A percentile compares a stretch with the other conserved stretches of the same genome.
Evolutionary conservation across 1,140 invertebrate genomes (phyloP).

Genomic region (Caenorhabditis tropicalis): DNA sequence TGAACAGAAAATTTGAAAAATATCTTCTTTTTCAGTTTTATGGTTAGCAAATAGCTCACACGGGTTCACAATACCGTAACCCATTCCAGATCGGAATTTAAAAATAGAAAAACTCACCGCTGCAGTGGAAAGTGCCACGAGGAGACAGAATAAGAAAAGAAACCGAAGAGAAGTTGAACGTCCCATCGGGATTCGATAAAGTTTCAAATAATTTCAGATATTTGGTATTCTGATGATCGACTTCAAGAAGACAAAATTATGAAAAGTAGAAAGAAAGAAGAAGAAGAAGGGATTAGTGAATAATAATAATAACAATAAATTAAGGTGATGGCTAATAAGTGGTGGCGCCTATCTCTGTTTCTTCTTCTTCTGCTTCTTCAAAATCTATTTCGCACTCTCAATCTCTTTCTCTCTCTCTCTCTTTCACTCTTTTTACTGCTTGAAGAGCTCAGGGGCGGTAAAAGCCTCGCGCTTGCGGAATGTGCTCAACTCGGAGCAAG

Average conservation of each 20-base stretch:
- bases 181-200: conserved; percentile 13
- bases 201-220: not conserved
- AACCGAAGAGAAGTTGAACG: conserved; percentile 29
- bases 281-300: not conserved
- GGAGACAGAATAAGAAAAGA: conserved; percentile 23
- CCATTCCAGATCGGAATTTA: too few species aligned
- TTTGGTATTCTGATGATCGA: not conserved
- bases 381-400: conserved; percentile 36
- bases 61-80: too few species aligned
- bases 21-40: too few species aligned
- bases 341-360: not conserved
- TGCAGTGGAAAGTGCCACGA: conserved; percentile 14
- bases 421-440: not conserved
- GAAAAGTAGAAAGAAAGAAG: not conserved
- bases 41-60: too few species aligned
- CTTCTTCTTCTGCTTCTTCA: not conserved
- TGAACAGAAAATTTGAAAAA: too few species aligned
- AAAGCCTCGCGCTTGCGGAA: conserved; percentile 2
- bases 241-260: not conserved
- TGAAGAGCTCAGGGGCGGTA: conserved; percentile 40
- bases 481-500: not conserved
- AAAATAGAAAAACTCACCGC: not conserved
- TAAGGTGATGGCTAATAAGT: not conserved
- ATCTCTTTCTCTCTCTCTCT: not conserved
- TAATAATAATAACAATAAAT: not conserved